These are phyloP conservation scores for Eurosta solidaginis DNA, from an alignment of 1,140 invertebrate species.

Conservation along the genomic window DNA sequence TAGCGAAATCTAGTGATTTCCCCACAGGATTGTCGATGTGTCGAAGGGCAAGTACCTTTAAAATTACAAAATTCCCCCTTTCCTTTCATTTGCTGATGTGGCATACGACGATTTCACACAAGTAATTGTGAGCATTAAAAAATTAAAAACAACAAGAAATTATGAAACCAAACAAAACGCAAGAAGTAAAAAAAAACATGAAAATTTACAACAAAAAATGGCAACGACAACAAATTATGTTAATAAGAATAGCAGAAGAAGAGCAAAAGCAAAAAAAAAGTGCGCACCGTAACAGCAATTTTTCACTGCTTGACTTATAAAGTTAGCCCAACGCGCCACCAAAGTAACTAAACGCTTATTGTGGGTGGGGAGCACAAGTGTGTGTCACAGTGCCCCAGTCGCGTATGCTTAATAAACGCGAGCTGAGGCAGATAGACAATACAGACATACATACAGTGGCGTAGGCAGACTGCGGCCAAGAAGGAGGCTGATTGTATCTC, in stretches of 20 bases:
- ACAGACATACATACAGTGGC: background rate
- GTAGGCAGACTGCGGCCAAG: background rate
- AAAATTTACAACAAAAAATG: background rate
- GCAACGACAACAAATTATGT: slow-evolving; percentile 10
- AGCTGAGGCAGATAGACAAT: background rate
- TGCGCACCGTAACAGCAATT: background rate
- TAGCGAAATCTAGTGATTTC: slow-evolving; percentile 4
- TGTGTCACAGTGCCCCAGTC: background rate
- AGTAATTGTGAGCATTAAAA: slow-evolving; percentile 29
- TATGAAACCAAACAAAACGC: slow-evolving; percentile 6
- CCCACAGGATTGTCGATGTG: background rate
- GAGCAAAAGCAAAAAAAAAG: background rate
- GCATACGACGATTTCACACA: background rate
- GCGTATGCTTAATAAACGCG: slow-evolving; percentile 20
- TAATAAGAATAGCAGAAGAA: slow-evolving; percentile 17
- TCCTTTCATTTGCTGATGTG: background rate
- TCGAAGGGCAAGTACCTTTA: background rate
- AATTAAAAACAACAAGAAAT: slow-evolving; percentile 29
- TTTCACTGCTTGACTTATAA: slow-evolving; percentile 2
- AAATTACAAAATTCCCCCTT: too few species aligned
- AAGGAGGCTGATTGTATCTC: too few species aligned
- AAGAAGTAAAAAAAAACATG: background rate
- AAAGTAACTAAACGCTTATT: background rate
- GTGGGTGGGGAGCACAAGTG: slow-evolving; percentile 2
- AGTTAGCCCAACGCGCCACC: background rate